Evolutionary conservation across 2,113 vertebrate genomes (phyloP), one percentile per base, ranked within the genome.

Genomic region (Microcebus griseorufus): DNA sequence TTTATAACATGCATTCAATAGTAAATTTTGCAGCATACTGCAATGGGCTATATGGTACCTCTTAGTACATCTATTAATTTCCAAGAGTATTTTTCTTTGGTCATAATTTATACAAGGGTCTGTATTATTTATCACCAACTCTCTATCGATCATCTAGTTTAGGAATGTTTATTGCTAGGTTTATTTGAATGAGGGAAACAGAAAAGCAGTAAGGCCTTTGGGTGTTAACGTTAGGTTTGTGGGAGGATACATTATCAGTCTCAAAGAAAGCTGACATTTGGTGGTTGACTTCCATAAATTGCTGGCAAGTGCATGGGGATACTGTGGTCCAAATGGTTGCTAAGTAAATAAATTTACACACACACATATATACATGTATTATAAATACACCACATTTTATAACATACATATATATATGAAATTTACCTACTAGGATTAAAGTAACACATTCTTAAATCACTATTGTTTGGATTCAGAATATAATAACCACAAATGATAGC

Each of bases 21-120:
- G 65, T 96, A 98, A 97, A 98, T 97, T 97, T 97, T 79, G 9
- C 64, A 97, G 34, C 17, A 48, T 92, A 81, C 37, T 48, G 32
- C 87, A 98, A 78, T 84, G 92, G 22, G 37, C 58, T 97, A 93
- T 86, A 75, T 93, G 64, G 32, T 93, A 95, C 45, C 70, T 97
- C 88, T 98, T 97, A 98, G 92, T 29, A 96, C 29, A 91, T 85
- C 83, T 95, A 98, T 98, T 98, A 97, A 97, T 98, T 98, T 98
- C 86, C 81, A 98, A 88, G 55, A 58, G 62, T 92, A 75, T 97
- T 97, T 95, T 96, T 94, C 3, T 81, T 98, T 97, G 92, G 48
- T 32, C 78, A 11, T 96, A 93, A 97, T 97, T 98, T 96, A 97
- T 96, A 87, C 85, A 94, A 93, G 73, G 5, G 25, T 81, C 34